phyloP scores from a whole-genome alignment of 2,797 vertebrate species.

The Acanthiza pusilla region DNA sequence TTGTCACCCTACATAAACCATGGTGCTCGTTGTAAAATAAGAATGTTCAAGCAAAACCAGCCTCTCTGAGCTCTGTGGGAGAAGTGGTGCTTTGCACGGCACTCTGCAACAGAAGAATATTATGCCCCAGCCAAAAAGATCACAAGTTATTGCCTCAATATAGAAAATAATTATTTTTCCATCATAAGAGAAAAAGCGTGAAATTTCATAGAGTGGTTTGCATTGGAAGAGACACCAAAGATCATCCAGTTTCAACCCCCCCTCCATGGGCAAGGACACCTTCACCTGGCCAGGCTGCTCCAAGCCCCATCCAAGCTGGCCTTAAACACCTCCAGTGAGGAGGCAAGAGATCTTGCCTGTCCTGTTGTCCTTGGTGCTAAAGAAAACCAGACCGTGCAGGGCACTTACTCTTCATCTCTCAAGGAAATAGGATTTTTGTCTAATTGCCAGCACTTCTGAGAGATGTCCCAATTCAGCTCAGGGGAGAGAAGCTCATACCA shows the following conservation, averaged over 20 bases:
- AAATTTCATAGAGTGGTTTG: not conserved
- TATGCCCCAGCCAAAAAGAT: not conserved
- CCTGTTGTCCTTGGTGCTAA: not conserved
- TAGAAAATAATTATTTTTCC: not conserved
- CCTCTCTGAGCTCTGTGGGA: not conserved
- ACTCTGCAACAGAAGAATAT: not conserved
- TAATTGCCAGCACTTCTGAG: not conserved
- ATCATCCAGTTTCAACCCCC: not conserved
- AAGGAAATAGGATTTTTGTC: not conserved
- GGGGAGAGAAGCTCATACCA: not conserved
- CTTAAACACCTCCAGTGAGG: not conserved
- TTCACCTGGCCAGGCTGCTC: not conserved
- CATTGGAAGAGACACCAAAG: not conserved
- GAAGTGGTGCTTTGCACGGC: not conserved
- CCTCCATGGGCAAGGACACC: not conserved
- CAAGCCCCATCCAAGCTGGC: not conserved
- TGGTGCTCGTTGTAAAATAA: not conserved
- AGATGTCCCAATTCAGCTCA: not conserved
- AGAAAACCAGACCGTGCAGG: not conserved
- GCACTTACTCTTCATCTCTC: not conserved
- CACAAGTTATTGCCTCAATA: not conserved
- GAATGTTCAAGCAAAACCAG: slow-evolving; percentile 11
- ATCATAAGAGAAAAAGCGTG: not conserved
- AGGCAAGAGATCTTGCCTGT: too few relatives aligned
- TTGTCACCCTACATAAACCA: slow-evolving; percentile 3